phyloP scores from a whole-genome alignment of 1,140 invertebrate genomes.

The Delia radicum region DNA sequence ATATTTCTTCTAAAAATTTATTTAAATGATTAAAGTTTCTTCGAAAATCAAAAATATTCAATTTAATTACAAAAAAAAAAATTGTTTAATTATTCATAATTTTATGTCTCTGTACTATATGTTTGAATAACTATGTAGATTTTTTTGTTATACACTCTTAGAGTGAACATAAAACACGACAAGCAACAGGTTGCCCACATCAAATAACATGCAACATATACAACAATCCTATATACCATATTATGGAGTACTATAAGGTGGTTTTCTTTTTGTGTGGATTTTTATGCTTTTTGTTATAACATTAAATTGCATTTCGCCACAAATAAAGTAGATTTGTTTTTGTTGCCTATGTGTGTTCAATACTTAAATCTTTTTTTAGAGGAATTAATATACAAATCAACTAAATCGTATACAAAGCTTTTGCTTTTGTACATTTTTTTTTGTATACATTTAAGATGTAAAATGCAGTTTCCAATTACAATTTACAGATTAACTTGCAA shows the following conservation, averaged over 20 bases:
- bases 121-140: no score
- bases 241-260: not conserved
- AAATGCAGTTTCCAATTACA: not conserved
- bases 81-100: no score
- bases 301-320: conserved; percentile 14
- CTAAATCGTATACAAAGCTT: no score
- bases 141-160: not conserved
- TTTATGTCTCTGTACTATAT: not conserved
- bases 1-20: no score
- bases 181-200: conserved; percentile 21
- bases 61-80: no score
- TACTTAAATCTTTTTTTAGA: not conserved
- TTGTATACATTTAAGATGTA: not conserved
- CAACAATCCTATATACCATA: not conserved
- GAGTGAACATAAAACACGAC: conserved; percentile 16
- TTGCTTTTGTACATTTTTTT: no score
- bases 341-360: not conserved
- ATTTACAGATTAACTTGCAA: not conserved
- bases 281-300: not conserved
- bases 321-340: conserved; percentile 6
- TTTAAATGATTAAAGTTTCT: no score
- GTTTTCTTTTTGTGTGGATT: no score
- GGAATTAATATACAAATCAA: not conserved
- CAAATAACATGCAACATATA: conserved; percentile 17
- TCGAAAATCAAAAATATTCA: no score